These are phyloP conservation scores for Spodoptera exigua DNA, from an alignment of 2,888 invertebrate species.

Conservation along the genomic window DNA sequence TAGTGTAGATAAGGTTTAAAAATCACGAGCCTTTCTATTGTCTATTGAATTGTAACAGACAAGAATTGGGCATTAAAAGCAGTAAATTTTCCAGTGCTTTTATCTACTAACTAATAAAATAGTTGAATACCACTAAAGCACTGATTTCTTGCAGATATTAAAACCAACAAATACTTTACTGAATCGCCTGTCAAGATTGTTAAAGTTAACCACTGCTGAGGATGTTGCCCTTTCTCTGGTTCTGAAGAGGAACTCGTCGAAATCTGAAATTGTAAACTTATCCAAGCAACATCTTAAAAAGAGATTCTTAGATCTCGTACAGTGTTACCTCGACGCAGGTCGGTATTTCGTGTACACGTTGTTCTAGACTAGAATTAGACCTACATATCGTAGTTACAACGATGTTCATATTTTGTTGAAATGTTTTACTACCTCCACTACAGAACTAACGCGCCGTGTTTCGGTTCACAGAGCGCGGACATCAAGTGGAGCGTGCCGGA, in stretches of 20 bases:
- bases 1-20: conserved; percentile 46
- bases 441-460: conserved; percentile 21
- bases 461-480: conserved; percentile 88
- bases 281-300: conserved; percentile 94
- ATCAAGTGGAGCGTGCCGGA: conserved; percentile 93
- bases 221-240: conserved; percentile 97
- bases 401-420: conserved; percentile 1
- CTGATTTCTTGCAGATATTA: conserved; percentile 90
- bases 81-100: conserved; percentile 37
- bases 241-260: conserved; percentile 93
- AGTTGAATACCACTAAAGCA: conserved; percentile 42
- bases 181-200: conserved; percentile 94
- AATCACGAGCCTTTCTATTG: conserved; percentile 27
- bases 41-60: conserved; percentile 13
- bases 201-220: conserved; percentile 96
- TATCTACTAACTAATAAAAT: conserved; percentile 24
- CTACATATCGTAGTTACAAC: conserved; percentile 2
- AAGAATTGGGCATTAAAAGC: conserved; percentile 37
- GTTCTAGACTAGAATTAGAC: not conserved
- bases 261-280: conserved; percentile 92
- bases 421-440: conserved; percentile 7
- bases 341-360: conserved; percentile 49
- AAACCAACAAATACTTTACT: conserved; percentile 95
- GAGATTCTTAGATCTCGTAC: conserved; percentile 95
- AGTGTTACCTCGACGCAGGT: conserved; percentile 96